These are phyloP conservation scores for Callaeas wilsoni DNA, from an alignment of 2,113 vertebrate species.

Conservation along the genomic window DNA sequence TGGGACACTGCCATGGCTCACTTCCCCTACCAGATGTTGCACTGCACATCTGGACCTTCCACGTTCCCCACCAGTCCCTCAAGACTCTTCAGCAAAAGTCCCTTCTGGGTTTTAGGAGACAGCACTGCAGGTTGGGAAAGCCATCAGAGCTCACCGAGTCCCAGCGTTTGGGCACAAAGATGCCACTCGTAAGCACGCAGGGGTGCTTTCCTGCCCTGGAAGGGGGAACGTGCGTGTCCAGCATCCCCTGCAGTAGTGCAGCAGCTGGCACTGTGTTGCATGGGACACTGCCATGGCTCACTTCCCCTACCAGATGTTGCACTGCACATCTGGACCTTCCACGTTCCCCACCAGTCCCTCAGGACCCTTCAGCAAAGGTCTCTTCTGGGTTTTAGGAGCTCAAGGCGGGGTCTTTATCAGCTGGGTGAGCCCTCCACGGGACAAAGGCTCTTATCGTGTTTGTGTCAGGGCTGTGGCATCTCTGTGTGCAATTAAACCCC, in stretches of 20 bases:
- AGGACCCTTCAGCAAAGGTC: not conserved
- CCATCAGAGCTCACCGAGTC: accelerated
- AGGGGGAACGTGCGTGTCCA: accelerated
- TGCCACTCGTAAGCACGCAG: accelerated
- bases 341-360: accelerated
- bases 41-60: not conserved
- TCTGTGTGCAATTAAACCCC: not conserved
- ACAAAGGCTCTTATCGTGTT: not conserved
- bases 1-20: accelerated
- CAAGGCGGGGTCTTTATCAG: not conserved
- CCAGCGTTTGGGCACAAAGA: not conserved
- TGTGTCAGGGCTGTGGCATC: not conserved
- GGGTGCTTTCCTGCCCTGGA: not conserved
- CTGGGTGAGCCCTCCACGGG: accelerated
- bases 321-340: not conserved
- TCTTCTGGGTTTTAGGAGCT: not conserved
- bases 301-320: not conserved
- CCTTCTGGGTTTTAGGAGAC: not conserved
- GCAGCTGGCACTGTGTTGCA: not conserved
- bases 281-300: accelerated
- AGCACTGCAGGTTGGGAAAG: not conserved
- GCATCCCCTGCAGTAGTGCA: accelerated
- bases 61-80: accelerated
- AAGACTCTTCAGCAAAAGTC: not conserved
- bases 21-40: not conserved